Evolutionary conservation across 2,888 invertebrate species (phyloP).

Genomic region (Dilophus febrilis): DNA sequence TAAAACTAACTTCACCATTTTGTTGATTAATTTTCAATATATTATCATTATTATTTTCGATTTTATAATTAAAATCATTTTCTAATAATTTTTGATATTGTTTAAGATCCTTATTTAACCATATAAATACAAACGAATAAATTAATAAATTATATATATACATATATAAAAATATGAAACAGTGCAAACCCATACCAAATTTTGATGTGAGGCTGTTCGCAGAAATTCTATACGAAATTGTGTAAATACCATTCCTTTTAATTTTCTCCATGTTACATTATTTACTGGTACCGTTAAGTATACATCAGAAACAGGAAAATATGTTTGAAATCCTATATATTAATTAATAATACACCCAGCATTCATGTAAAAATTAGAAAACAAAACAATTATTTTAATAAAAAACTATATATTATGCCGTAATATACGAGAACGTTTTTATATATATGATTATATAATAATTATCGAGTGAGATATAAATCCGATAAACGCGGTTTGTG

Average conservation of each 20-base stretch:
- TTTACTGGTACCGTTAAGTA: constrained; percentile 24
- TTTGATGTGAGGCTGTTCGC: too few relatives aligned
- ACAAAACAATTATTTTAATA: too few relatives aligned
- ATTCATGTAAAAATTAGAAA: too few relatives aligned
- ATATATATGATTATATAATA: too few relatives aligned
- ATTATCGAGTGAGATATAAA: too few relatives aligned
- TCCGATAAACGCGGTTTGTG: too few relatives aligned
- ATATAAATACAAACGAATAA: too few relatives aligned
- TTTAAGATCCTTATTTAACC: background rate
- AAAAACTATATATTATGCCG: too few relatives aligned
- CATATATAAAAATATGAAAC: background rate
- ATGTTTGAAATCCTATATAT: constrained; percentile 21
- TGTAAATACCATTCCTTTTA: constrained; percentile 25
- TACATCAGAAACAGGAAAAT: constrained; percentile 25
- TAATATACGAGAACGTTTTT: too few relatives aligned
- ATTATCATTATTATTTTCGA: constrained; percentile 19
- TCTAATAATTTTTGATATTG: background rate
- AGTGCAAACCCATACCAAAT: too few relatives aligned
- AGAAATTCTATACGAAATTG: constrained; percentile 21
- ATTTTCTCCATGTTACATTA: constrained; percentile 24
- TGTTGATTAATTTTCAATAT: constrained; percentile 20
- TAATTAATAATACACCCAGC: too few relatives aligned
- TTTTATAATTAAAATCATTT: constrained; percentile 15
- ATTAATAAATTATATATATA: too few relatives aligned
- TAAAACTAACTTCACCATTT: constrained; percentile 25